Evolutionary conservation across 2,797 vertebrate genomes (phyloP).

Genomic region (Masticophis lateralis): DNA sequence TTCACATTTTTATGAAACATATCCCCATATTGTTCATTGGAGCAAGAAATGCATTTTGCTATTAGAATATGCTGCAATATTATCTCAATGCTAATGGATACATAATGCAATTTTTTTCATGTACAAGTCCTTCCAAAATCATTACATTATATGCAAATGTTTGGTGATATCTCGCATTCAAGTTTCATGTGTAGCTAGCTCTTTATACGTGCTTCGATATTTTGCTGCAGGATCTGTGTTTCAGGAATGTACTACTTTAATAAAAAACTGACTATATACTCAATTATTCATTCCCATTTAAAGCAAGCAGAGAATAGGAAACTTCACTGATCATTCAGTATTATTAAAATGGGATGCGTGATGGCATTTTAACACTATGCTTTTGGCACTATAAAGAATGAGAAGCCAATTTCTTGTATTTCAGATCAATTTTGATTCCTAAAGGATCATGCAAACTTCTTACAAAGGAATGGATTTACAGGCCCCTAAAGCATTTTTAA

Average conservation of each 20-base stretch:
- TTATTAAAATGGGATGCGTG: not conserved
- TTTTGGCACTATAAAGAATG: not conserved
- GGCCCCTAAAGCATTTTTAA: not conserved
- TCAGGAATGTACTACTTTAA: not conserved
- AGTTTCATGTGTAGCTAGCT: not conserved
- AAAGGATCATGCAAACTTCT: not conserved
- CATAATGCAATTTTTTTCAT: not conserved
- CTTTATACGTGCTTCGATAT: not conserved
- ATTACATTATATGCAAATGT: constrained; percentile 10
- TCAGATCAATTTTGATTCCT: not conserved
- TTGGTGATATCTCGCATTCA: not conserved
- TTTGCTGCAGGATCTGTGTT: not conserved
- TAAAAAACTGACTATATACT: not conserved
- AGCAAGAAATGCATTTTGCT: constrained; percentile 5
- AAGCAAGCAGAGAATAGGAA: not conserved
- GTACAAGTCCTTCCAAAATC: constrained; percentile 44
- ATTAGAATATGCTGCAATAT: constrained; percentile 31
- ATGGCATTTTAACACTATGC: not conserved
- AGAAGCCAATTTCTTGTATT: not conserved
- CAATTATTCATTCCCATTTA: not conserved
- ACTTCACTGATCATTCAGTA: not conserved
- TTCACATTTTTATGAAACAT: constrained; percentile 41
- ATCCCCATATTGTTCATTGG: constrained; percentile 35
- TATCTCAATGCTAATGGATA: constrained; percentile 27
- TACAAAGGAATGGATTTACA: not conserved